Base-by-base conservation (phyloP, 1,140 invertebrate species). In the Carcinoscorpius rotundicauda region DNA sequence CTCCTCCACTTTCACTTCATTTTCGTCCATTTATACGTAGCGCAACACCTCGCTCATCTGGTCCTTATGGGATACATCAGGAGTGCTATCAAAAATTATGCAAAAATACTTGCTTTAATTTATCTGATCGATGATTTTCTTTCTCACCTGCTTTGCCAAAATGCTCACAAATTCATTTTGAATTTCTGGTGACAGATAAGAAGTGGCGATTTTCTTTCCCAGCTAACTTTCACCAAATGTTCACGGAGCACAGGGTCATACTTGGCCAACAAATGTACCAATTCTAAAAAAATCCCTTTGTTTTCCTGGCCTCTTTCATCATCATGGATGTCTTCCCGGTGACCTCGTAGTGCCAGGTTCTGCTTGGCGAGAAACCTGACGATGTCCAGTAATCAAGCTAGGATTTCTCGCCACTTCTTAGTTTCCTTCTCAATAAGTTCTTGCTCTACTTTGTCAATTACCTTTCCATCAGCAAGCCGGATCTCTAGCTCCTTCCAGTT, bases 101-200 rank as follows among this genome's bases (percentile, higher is more conserved):
- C 53, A 55, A 55, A 6, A 55, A 55, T 55, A 55, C n/a, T 55
- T 55, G n/a, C 6, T n/a, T 55, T 55, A 6, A 6, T 55, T 6
- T 6, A 55, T 55, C 6, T n/a, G 53, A 55, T n/a, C 6, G 53
- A 55, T 55, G 53, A 55, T 55, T 6, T 6, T 55, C 6, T 6
- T 6, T 55, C 53, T 6, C 6, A 55, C 53, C n/a, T 55, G 53
- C 53, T 55, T 6, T 55, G 6, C 53, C 53, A 55, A n/a, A 6
- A 55, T 55, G 53, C n/a, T 55, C n/a, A 55, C n/a, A 55, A 55
- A 55, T 55, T 55, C 53, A 55, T 55, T 55, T n/a, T 55, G 53
- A n/a, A n/a, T 55, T 55, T 55, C 53, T 55, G 53, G 53, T 6
- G 53, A 55, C n/a, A 55, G 53, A 55, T 55, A 55, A 6, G 53